Conservation (phyloP, 1,140 invertebrate genomes). For the Eupeodes corollae region DNA sequence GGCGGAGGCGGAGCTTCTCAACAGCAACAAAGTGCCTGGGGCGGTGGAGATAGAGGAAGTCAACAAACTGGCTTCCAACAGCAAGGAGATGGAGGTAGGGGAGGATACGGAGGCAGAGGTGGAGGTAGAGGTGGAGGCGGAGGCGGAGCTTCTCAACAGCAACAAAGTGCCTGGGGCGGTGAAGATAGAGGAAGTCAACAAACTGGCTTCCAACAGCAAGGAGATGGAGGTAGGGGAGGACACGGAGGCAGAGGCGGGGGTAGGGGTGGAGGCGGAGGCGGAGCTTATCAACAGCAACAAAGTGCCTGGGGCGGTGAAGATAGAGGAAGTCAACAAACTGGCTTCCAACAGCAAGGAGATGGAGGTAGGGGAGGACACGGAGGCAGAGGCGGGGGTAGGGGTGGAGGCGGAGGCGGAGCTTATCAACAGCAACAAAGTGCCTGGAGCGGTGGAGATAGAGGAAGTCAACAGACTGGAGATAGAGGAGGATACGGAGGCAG, state of each 20-base stretch:
- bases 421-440: neutral
- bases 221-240: neutral
- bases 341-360: neutral
- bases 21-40: constrained; percentile 1
- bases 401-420: too few species aligned
- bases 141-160: constrained; percentile 5
- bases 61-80: neutral
- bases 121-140: neutral
- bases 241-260: constrained; percentile 2
- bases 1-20: neutral
- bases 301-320: constrained; percentile 2
- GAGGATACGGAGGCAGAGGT: neutral
- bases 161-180: constrained; percentile 2
- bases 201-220: neutral
- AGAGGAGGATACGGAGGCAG: too few species aligned
- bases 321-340: neutral
- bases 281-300: constrained; percentile 2
- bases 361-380: too few species aligned
- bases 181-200: constrained; percentile 8
- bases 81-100: neutral
- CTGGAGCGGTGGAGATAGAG: neutral
- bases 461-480: too few species aligned
- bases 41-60: neutral
- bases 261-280: constrained; percentile 2
- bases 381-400: too few species aligned